A percentile compares a stretch with the other conserved stretches of the same genome.
Evolutionary conservation across 2,113 vertebrate genomes (phyloP).

Genomic region (Gobius niger): DNA sequence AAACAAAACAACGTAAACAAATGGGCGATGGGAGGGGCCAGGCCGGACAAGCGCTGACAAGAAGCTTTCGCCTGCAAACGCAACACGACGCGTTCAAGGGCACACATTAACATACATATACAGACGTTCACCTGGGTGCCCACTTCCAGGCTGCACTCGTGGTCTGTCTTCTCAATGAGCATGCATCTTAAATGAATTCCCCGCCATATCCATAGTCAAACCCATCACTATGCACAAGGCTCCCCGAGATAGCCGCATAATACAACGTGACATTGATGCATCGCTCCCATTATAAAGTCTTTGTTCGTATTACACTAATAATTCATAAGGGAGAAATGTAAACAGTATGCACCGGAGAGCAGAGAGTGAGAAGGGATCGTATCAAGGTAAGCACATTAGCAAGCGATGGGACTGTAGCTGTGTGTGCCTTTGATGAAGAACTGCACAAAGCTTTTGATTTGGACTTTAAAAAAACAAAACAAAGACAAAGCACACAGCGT

Average conservation of each 20-base stretch:
- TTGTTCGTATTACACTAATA: slow-evolving; percentile 78
- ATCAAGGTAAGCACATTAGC: slow-evolving; percentile 72
- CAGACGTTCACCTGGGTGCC: slow-evolving; percentile 23
- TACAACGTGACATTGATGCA: slow-evolving; percentile 77
- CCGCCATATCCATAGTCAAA: slow-evolving; percentile 56
- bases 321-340: slow-evolving; percentile 79
- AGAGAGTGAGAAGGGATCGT: slow-evolving; percentile 58
- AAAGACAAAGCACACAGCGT: slow-evolving; percentile 33
- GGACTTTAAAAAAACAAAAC: slow-evolving; percentile 18
- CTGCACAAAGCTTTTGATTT: slow-evolving; percentile 47
- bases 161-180: slow-evolving; percentile 50
- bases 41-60: slow-evolving; percentile 54
- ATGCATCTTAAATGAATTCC: slow-evolving; percentile 67
- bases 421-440: slow-evolving; percentile 51
- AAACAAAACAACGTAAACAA: slow-evolving; percentile 73
- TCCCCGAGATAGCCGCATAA: slow-evolving; percentile 73
- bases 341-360: slow-evolving; percentile 71
- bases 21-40: slow-evolving; percentile 28
- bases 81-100: slow-evolving; percentile 11
- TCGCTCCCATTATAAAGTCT: slow-evolving; percentile 77
- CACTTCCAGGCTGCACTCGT: slow-evolving; percentile 40
- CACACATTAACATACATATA: slow-evolving; percentile 15
- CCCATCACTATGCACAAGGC: slow-evolving; percentile 70
- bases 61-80: slow-evolving; percentile 18
- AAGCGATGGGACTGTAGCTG: slow-evolving; percentile 45